phyloP scores from a whole-genome alignment of 1,140 invertebrate species.

The Polypedilum pembai region DNA sequence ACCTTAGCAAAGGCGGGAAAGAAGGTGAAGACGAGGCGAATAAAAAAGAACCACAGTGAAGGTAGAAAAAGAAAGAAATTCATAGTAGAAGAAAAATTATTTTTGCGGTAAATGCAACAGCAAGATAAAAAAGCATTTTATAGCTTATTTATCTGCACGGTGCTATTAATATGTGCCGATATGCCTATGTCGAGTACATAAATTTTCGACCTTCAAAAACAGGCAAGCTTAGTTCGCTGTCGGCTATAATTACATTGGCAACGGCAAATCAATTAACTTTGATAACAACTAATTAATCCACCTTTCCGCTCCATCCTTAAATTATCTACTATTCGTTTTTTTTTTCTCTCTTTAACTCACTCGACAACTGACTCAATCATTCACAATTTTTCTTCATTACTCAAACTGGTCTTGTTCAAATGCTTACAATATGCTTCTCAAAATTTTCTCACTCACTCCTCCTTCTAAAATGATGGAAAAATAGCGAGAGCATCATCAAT shows the following conservation, averaged over 20 bases:
- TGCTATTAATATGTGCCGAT: background rate
- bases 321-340: background rate
- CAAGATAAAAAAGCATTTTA: slow-evolving; percentile 1
- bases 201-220: background rate
- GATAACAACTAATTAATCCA: slow-evolving; percentile 18
- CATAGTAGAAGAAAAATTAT: background rate
- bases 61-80: background rate
- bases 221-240: background rate
- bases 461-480: background rate
- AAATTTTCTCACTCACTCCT: too few relatives aligned
- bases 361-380: too few relatives aligned
- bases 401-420: too few relatives aligned
- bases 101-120: slow-evolving; percentile 1
- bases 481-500: background rate
- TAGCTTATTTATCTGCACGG: background rate
- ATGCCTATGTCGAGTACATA: too few relatives aligned
- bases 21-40: background rate
- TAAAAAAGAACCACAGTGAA: background rate
- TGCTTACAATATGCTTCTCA: too few relatives aligned
- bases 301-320: background rate
- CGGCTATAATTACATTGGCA: slow-evolving; percentile 9
- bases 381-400: too few relatives aligned
- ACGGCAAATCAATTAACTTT: background rate
- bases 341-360: background rate
- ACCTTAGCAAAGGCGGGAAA: background rate